Conservation (phyloP, 2,888 invertebrate genomes). For the Lycophotia porphyrea region DNA sequence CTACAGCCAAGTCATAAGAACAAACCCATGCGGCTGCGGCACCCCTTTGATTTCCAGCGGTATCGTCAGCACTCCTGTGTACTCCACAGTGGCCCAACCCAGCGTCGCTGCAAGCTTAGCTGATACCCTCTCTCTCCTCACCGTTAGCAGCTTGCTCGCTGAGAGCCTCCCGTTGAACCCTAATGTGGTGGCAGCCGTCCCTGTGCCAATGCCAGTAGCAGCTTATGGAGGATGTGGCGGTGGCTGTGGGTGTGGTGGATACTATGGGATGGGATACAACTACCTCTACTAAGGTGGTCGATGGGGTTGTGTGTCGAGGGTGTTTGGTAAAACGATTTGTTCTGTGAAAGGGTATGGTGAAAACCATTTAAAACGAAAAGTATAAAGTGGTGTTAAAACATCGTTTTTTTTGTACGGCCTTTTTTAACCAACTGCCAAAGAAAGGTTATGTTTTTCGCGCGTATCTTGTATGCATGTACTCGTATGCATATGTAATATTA, state of each 20-base stretch:
- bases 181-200: constrained; percentile 62
- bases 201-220: constrained; percentile 11
- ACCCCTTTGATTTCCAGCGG: constrained; percentile 51
- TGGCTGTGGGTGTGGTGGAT: constrained; percentile 22
- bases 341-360: not conserved
- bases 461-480: too few relatives aligned
- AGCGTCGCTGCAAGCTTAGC: constrained; percentile 79
- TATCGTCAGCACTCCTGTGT: constrained; percentile 51
- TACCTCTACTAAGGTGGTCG: constrained; percentile 31
- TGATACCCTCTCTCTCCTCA: constrained; percentile 82
- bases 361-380: not conserved
- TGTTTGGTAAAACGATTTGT: not conserved
- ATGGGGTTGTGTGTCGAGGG: not conserved
- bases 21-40: constrained; percentile 21
- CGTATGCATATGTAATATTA: too few relatives aligned
- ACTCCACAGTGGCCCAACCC: constrained; percentile 60
- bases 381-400: too few relatives aligned
- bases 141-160: constrained; percentile 80
- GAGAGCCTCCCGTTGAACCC: constrained; percentile 77
- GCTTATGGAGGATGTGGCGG: constrained; percentile 60
- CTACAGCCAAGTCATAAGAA: constrained; percentile 67
- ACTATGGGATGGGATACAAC: constrained; percentile 16
- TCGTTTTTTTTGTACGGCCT: not conserved
- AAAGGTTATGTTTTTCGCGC: too few relatives aligned
- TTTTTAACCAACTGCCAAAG: too few relatives aligned